phyloP scores from a whole-genome alignment of 2,113 vertebrate species.

The Galeopterus variegatus region DNA sequence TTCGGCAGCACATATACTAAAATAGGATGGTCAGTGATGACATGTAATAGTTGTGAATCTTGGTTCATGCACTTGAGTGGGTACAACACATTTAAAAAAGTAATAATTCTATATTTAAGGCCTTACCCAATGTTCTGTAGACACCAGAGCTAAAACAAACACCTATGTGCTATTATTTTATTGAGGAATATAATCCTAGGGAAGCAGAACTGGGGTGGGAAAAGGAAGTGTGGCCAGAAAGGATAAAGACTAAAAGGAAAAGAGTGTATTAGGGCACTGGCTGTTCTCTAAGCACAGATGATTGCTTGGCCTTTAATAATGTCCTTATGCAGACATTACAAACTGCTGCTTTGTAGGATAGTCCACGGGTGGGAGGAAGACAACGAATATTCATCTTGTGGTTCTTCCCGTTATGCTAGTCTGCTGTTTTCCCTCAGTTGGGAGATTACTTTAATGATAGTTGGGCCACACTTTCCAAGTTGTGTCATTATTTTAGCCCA shows the following conservation, averaged over 20 bases:
- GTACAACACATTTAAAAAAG: not conserved
- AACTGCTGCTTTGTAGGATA: not conserved
- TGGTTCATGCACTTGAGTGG: not conserved
- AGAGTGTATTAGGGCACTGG: not conserved
- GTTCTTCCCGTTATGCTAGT: not conserved
- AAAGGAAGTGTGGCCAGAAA: not conserved
- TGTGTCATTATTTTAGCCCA: not conserved
- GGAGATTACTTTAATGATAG: not conserved
- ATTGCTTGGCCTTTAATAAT: not conserved
- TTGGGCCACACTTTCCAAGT: not conserved
- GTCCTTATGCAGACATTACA: not conserved
- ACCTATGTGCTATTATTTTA: accelerated
- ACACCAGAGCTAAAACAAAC: not conserved
- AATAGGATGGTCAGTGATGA: not conserved
- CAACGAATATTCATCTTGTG: not conserved
- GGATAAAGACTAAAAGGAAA: not conserved
- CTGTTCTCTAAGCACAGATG: not conserved
- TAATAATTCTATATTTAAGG: not conserved
- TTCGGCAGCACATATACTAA: too few species aligned
- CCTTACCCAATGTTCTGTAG: not conserved
- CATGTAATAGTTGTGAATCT: not conserved
- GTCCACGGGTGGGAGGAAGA: accelerated
- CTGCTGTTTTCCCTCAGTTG: not conserved
- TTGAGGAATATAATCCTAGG: not conserved
- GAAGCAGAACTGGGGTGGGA: not conserved